phyloP scores from a whole-genome alignment of 2,888 invertebrate species.

The Agrenia bidenticulata region DNA sequence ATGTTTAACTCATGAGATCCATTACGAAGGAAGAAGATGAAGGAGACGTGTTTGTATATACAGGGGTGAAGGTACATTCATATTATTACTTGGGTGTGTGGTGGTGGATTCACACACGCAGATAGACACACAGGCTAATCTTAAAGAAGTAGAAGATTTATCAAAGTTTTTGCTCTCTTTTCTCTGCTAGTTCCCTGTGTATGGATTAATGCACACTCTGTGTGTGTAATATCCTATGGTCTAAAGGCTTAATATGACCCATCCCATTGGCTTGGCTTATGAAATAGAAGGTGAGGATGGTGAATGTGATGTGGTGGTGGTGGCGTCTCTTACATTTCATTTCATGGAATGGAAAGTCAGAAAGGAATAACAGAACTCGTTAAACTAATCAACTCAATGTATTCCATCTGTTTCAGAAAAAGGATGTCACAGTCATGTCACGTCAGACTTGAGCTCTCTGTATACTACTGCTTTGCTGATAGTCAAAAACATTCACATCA shows the following conservation, averaged over 20 bases:
- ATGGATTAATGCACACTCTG: neutral
- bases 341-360: slow-evolving; percentile 7
- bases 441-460: neutral
- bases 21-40: slow-evolving; percentile 1
- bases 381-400: slow-evolving; percentile 37
- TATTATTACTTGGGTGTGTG: neutral
- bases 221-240: too few species aligned
- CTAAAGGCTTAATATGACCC: too few species aligned
- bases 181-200: too few species aligned
- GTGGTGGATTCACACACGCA: neutral
- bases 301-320: neutral
- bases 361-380: slow-evolving; percentile 24
- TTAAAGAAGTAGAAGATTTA: slow-evolving; percentile 7
- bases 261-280: slow-evolving; percentile 7
- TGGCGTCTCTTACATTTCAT: slow-evolving; percentile 11
- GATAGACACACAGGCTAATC: neutral
- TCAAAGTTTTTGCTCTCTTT: slow-evolving; percentile 9
- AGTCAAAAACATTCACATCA: slow-evolving; percentile 24
- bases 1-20: slow-evolving; percentile 23
- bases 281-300: slow-evolving; percentile 24
- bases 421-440: slow-evolving; percentile 36
- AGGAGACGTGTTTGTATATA: neutral
- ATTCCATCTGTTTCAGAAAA: slow-evolving; percentile 38
- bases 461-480: slow-evolving; percentile 27
- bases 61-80: neutral